Base-by-base conservation (phyloP, 2,888 invertebrate genomes). In the Embidobia sp. region DNA sequence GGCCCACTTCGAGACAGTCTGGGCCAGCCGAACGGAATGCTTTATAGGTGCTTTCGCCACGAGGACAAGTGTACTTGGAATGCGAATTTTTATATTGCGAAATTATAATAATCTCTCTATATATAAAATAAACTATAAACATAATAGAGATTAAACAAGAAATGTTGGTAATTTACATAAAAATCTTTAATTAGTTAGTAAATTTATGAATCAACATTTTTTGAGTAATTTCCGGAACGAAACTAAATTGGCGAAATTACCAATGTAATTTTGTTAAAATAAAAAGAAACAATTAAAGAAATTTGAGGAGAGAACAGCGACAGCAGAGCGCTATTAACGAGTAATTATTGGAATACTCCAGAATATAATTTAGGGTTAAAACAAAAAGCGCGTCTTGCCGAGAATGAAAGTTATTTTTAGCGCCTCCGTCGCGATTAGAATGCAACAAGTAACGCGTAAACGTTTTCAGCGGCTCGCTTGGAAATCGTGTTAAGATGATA, bases 361-460 rank as follows among this genome's bases (percentile, higher is more conserved):
- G 15, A 61, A 10, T 3, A 19, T 29, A 67, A 35, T 53, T 66
- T 72, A 72, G 35, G 40, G 31, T n/a, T 70, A 59, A 59, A 70
- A 72, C 78, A 61, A 66, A 61, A 77, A 77, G 79, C 59, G 77
- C 44, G 57, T 61, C 35, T 63, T 48, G 42, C 27, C 44, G 55
- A 63, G 67, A 69, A 69, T 49, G 57, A 80, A 78, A 84, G 85
- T 83, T 86, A 86, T 86, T 86, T 82, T 85, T 80, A 82, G 81
- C 82, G 76, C 80, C 81, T 82, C 80, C 83, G 81, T 80, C 81
- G 85, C 85, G 83, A 86, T 86, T 85, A 86, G 83, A 86, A 86
- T 86, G 86, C 86, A 86, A 84, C 86, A 85, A 86, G 86, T 85
- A 84, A 85, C 83, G 83, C 83, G 83, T 78, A 84, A 82, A 57